Conservation (phyloP, 2,113 vertebrate species). For the Patagioenas fasciata region DNA sequence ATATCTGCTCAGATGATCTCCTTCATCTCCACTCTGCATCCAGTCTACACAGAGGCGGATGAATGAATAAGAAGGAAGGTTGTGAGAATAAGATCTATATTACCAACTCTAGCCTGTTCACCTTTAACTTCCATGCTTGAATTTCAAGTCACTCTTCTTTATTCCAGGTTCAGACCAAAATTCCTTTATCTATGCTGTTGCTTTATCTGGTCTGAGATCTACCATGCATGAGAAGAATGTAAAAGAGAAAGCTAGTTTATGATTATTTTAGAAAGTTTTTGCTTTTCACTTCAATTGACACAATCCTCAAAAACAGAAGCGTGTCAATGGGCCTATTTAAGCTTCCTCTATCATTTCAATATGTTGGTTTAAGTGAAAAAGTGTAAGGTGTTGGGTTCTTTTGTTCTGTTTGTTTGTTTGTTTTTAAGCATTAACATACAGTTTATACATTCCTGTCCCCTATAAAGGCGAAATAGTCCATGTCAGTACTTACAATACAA, state of each 20-base stretch:
- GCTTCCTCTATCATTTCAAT: not conserved
- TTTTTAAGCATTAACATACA: not conserved
- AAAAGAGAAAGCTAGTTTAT: not conserved
- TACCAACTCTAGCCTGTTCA: not conserved
- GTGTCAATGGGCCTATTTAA: not conserved
- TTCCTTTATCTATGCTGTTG: not conserved
- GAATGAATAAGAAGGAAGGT: not conserved
- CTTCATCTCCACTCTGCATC: not conserved
- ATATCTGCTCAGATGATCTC: not conserved
- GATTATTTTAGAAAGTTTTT: not conserved
- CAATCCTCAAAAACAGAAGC: not conserved
- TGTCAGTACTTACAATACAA: not conserved
- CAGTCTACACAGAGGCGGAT: not conserved
- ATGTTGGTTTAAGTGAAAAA: not conserved
- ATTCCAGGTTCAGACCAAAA: not conserved
- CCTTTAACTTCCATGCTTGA: slow-evolving; percentile 6
- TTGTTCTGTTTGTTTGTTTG: too few relatives aligned
- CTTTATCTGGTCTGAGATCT: not conserved
- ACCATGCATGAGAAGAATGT: not conserved
- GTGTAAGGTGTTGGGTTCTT: rapidly evolving
- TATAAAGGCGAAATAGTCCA: not conserved
- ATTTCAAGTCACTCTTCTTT: not conserved
- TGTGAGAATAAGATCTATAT: not conserved
- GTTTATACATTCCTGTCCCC: not conserved
- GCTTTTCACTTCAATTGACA: not conserved